Conservation (phyloP, 2,888 invertebrate genomes). For the Cerastis rubricosa region DNA sequence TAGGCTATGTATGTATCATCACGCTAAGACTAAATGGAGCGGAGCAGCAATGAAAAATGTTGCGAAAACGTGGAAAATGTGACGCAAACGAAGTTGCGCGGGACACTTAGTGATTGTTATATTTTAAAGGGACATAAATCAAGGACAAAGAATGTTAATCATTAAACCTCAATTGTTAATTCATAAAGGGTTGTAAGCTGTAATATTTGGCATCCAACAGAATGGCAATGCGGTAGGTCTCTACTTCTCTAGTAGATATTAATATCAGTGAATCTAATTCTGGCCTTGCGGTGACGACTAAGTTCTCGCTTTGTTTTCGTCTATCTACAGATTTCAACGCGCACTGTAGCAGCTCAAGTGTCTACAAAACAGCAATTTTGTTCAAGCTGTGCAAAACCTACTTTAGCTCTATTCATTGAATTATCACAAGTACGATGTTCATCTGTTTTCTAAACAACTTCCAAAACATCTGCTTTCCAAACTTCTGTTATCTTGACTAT, state of each 20-base stretch:
- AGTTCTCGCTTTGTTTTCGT: constrained; percentile 11
- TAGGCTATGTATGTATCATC: too few relatives aligned
- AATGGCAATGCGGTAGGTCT: constrained; percentile 5
- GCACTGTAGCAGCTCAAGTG: constrained; percentile 3
- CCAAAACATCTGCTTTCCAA: constrained; percentile 9
- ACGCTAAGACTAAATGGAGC: too few relatives aligned
- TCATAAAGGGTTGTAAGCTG: constrained; percentile 17
- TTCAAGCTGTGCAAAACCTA: neutral
- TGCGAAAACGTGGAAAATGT: too few relatives aligned
- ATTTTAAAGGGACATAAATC: constrained; percentile 40
- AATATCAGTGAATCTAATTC: constrained; percentile 28
- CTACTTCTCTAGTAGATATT: constrained; percentile 2
- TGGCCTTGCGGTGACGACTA: neutral
- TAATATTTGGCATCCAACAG: constrained; percentile 4
- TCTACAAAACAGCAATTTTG: neutral
- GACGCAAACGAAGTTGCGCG: too few relatives aligned
- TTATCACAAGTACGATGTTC: neutral
- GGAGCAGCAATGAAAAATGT: too few relatives aligned
- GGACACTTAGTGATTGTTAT: too few relatives aligned
- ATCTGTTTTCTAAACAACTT: neutral
- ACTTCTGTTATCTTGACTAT: constrained; percentile 15
- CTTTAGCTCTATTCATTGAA: neutral
- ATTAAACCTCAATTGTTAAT: constrained; percentile 15
- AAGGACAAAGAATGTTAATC: constrained; percentile 42
- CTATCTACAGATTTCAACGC: neutral